These are phyloP conservation scores for Pocota personata DNA, from an alignment of 2,888 invertebrate species.

Conservation along the genomic window DNA sequence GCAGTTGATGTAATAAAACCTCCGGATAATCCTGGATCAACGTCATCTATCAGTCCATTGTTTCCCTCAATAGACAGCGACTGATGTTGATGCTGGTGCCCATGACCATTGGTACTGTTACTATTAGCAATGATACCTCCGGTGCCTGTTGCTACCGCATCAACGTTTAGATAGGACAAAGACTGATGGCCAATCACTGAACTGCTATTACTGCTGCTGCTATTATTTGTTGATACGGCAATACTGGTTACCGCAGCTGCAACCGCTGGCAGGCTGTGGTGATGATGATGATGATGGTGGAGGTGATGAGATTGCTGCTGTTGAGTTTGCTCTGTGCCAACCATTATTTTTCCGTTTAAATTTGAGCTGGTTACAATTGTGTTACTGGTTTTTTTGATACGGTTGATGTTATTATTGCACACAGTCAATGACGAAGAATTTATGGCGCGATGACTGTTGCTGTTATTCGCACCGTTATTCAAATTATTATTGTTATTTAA, in stretches of 20 bases:
- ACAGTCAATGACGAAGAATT: constrained; percentile 20
- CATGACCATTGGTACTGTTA: constrained; percentile 36
- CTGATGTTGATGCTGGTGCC: constrained; percentile 42
- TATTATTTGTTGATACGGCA: constrained; percentile 34
- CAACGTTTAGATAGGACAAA: constrained; percentile 44
- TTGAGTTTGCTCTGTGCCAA: constrained; percentile 47
- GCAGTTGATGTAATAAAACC: constrained; percentile 54
- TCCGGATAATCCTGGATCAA: constrained; percentile 32
- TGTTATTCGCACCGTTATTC: constrained; percentile 39
- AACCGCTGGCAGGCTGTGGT: constrained; percentile 59
- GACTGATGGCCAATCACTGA: constrained; percentile 50
- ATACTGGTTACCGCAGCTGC: constrained; percentile 14
- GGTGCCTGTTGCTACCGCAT: constrained; percentile 34
- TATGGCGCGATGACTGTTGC: constrained; percentile 20
- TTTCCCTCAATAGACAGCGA: constrained; percentile 48
- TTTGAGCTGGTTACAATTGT: constrained; percentile 3
- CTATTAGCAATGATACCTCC: constrained; percentile 56
- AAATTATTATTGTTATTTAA: constrained; percentile 62
- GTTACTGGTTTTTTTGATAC: constrained; percentile 32
- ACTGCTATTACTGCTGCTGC: constrained; percentile 28
- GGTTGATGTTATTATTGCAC: constrained; percentile 61
- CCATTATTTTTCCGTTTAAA: constrained; percentile 57
- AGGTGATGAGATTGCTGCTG: constrained; percentile 59
- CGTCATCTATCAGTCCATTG: constrained; percentile 48
- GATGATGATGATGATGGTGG: constrained; percentile 53